Evolutionary conservation across 37 sponge, comb jelly and placozoan genomes (phyloP).

Genomic region (Lycopodina hypogea): DNA sequence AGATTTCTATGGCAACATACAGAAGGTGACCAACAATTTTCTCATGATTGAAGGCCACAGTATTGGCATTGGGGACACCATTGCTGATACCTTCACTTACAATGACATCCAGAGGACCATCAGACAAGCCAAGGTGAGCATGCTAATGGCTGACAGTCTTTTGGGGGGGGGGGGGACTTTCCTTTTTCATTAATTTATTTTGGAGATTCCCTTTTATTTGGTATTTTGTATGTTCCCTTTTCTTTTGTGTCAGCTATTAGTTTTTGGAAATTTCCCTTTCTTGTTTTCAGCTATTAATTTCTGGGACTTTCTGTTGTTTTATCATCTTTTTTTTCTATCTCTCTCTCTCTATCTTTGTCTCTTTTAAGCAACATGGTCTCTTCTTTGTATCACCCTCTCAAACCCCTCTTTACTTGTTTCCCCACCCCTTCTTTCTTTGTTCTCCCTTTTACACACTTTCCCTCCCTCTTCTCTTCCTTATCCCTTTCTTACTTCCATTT

Average conservation of each 20-base stretch:
- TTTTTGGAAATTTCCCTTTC: too few species aligned
- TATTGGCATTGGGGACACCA: slow-evolving; percentile 99
- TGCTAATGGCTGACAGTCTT: neutral
- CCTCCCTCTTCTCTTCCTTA: neutral
- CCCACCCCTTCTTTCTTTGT: neutral
- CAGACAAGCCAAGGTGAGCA: slow-evolving; percentile 84
- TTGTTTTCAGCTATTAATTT: too few species aligned
- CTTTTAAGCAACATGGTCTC: too few species aligned
- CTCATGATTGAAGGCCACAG: slow-evolving; percentile 95
- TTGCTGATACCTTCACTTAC: slow-evolving; percentile 95
- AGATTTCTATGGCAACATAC: slow-evolving; percentile 90
- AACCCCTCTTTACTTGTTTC: neutral
- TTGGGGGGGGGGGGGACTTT: neutral
- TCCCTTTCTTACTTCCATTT: neutral
- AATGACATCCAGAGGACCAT: slow-evolving; percentile 93
- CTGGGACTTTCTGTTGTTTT: too few species aligned
- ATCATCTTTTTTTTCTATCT: too few species aligned
- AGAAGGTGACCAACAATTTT: slow-evolving; percentile 97
- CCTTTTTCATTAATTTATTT: neutral
- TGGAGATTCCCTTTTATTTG: neutral
- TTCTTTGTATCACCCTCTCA: too few species aligned
- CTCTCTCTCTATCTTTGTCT: too few species aligned
- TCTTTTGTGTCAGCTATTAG: too few species aligned
- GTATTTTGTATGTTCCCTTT: neutral
- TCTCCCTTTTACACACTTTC: neutral